Evolutionary conservation across 2,888 invertebrate species (phyloP).

Genomic region (Cremastobaeus sp.): DNA sequence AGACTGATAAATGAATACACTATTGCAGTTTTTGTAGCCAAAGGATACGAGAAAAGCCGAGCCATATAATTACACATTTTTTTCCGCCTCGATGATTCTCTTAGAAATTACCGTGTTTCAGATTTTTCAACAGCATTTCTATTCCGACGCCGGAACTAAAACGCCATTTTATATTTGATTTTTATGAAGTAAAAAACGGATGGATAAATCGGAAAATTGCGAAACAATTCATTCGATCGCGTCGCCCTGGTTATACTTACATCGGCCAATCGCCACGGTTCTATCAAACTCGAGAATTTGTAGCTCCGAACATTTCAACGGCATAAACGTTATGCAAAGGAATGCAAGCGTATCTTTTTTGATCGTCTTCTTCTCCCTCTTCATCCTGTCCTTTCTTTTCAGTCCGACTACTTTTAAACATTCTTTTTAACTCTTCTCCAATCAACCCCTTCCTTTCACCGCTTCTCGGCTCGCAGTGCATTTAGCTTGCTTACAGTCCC

Average conservation of each 20-base stretch:
- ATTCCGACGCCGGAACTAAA: slow-evolving; percentile 51
- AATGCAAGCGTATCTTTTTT: slow-evolving; percentile 34
- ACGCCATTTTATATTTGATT: slow-evolving; percentile 45
- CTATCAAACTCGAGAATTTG: slow-evolving; percentile 32
- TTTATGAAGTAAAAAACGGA: slow-evolving; percentile 40
- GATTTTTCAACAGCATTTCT: too few species aligned
- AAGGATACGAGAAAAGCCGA: slow-evolving; percentile 43
- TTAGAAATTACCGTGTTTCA: neutral
- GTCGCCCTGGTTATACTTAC: slow-evolving; percentile 62
- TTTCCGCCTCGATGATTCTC: neutral
- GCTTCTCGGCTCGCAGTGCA: slow-evolving; percentile 49
- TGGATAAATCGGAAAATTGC: slow-evolving; percentile 64
- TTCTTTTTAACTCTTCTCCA: slow-evolving; percentile 49
- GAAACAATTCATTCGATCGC: slow-evolving; percentile 64
- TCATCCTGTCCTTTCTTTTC: slow-evolving; percentile 19
- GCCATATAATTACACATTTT: slow-evolving; percentile 38
- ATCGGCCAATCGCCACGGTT: slow-evolving; percentile 14
- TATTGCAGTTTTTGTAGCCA: slow-evolving; percentile 44
- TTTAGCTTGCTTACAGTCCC: slow-evolving; percentile 57
- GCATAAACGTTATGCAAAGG: slow-evolving; percentile 42
- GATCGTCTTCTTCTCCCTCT: slow-evolving; percentile 28
- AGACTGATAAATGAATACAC: slow-evolving; percentile 51
- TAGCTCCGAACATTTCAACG: slow-evolving; percentile 18
- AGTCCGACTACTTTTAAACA: slow-evolving; percentile 27
- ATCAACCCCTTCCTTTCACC: slow-evolving; percentile 51